Base-by-base conservation (phyloP, 2,888 invertebrate genomes). In the Meloe dianella region DNA sequence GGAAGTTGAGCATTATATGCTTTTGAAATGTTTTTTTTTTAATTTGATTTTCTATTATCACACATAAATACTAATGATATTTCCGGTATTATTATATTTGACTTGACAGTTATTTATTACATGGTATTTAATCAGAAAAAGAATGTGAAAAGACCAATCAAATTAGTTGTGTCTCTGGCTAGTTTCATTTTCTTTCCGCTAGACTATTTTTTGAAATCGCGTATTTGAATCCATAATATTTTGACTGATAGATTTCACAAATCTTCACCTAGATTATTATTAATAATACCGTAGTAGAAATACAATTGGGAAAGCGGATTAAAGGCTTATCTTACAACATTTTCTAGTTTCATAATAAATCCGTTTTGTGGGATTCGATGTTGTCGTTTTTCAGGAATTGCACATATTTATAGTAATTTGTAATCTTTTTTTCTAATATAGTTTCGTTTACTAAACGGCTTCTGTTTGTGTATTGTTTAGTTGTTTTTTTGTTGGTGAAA, bases 61-160 rank as follows among this genome's bases (percentile, higher is more conserved):
- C 41, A 41, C 47, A 47, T 47, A 47, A 8, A 10, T 51, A 51
- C 51, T 4, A 24, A 51, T 24, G 51, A 51, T 51, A 51, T 24
- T 51, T 51, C 51, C 51, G 22, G 51, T 24, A 14, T 41, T 51
- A 24, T 22, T 22, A 51, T 24, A 24, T 51, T 51, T 51, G 12
- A 51, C 24, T 51, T 51, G 51, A 51, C 51, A 51, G 51, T 51
- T 10, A 51, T 51, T 51, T 51, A 51, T 51, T 51, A 24, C 51
- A 24, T 24, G 24, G 6, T 4, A 12, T 51, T 14, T 12, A 24
- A 14, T 5, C 12, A 51, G 5, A 51, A 24, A 51, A 51, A 51
- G 51, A 24, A 4, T 10, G 7, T 24, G 22, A 20, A 51, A 51
- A n/a, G n/a, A n/a, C n/a, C 24, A 51, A 24, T 12, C 12, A 51